Percentiles rank a stretch among this genome's conserved stretches.
Evolutionary conservation across 2,113 vertebrate genomes (phyloP).

Genomic region (Herpetotheres cachinnans): DNA sequence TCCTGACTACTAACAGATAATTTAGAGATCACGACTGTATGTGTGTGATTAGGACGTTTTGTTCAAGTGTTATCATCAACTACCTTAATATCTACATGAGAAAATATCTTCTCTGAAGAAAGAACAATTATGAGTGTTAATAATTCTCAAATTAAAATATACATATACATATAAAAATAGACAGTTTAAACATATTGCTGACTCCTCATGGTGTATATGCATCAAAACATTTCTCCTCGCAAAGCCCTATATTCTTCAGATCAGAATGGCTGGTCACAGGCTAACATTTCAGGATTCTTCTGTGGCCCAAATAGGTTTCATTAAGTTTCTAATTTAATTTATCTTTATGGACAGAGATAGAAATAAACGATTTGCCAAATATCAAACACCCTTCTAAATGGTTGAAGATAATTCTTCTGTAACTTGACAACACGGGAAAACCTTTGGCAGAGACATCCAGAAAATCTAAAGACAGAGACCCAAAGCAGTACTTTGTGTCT

Average conservation of each 20-base stretch:
- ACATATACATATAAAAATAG: background rate
- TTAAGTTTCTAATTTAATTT: background rate
- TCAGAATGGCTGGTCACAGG: background rate
- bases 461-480: background rate
- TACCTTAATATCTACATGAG: background rate
- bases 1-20: background rate
- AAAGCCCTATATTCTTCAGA: background rate
- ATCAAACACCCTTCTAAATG: background rate
- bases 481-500: background rate
- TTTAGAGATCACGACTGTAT: background rate
- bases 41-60: background rate
- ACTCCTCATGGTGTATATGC: no score
- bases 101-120: background rate
- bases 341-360: background rate
- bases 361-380: background rate
- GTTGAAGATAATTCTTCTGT: background rate
- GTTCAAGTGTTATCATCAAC: background rate
- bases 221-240: background rate
- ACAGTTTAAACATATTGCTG: background rate
- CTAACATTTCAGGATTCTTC: background rate
- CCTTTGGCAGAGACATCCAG: background rate
- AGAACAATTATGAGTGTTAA: background rate
- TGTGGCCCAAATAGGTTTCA: background rate
- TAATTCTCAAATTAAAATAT: background rate
- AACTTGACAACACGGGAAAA: background rate